phyloP scores from a whole-genome alignment of 2,888 invertebrate species.

The Deroplatys truncata region DNA sequence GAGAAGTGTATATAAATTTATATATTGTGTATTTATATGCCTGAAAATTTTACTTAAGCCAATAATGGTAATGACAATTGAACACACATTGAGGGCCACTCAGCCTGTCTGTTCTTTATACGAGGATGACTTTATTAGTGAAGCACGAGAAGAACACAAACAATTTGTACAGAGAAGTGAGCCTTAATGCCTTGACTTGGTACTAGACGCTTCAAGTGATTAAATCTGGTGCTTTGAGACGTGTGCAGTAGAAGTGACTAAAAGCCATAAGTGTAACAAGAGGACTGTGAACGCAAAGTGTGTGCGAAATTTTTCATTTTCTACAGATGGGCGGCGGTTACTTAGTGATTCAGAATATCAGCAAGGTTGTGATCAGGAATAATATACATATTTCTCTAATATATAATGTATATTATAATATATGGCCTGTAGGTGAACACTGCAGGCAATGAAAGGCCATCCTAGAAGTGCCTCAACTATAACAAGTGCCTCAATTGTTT shows the following conservation, averaged over 20 bases:
- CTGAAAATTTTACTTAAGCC: not conserved
- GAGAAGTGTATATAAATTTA: not conserved
- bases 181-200: not conserved
- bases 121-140: not conserved
- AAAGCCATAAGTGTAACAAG: not conserved
- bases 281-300: not conserved
- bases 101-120: not conserved
- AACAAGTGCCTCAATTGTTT: not conserved
- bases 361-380: slow-evolving; percentile 7
- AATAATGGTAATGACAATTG: not conserved
- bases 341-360: not conserved
- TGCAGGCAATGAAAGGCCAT: not conserved
- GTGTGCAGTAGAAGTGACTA: not conserved
- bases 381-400: not conserved
- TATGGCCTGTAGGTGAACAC: not conserved
- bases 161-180: not conserved
- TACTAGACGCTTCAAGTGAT: not conserved
- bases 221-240: not conserved
- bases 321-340: not conserved
- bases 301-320: not conserved
- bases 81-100: not conserved
- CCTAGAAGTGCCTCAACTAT: not conserved
- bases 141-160: not conserved
- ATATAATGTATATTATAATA: not conserved
- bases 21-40: not conserved